These are phyloP conservation scores for Gortyna flavago DNA, from an alignment of 2,888 invertebrate species.

Conservation along the genomic window DNA sequence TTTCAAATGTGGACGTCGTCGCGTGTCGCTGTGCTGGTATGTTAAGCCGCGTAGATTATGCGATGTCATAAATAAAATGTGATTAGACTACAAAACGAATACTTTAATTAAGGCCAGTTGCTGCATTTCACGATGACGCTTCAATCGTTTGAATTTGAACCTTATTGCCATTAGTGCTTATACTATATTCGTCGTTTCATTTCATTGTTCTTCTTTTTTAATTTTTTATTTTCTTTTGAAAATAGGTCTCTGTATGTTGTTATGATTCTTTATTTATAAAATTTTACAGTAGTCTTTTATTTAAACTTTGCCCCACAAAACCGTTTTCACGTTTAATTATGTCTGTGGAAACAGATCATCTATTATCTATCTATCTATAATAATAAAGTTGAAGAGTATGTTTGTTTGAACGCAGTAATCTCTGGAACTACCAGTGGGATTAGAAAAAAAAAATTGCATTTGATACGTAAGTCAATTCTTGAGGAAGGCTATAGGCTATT, in stretches of 20 bases:
- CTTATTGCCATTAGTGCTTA: background rate
- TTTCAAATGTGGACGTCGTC: slow-evolving; percentile 13
- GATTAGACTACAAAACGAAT: slow-evolving; percentile 42
- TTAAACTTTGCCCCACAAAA: background rate
- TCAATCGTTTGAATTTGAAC: slow-evolving; percentile 30
- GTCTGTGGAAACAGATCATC: background rate
- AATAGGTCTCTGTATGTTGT: background rate
- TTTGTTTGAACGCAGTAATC: too few species aligned
- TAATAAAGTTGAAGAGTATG: too few species aligned
- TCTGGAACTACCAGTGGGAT: too few species aligned
- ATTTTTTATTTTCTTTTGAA: too few species aligned
- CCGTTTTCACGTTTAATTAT: background rate
- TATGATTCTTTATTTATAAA: background rate
- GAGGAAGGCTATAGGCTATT: background rate
- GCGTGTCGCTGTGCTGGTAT: background rate
- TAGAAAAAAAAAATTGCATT: too few species aligned
- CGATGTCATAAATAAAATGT: slow-evolving; percentile 35
- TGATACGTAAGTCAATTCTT: background rate
- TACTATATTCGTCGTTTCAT: too few species aligned
- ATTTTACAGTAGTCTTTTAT: background rate
- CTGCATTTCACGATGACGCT: slow-evolving; percentile 9
- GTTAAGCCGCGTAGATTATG: slow-evolving; percentile 18
- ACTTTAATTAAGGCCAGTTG: slow-evolving; percentile 21
- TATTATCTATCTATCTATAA: too few species aligned
- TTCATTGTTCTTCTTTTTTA: too few species aligned